Base-by-base conservation (phyloP, 2,888 invertebrate genomes). In the Drosophila emarginata region DNA sequence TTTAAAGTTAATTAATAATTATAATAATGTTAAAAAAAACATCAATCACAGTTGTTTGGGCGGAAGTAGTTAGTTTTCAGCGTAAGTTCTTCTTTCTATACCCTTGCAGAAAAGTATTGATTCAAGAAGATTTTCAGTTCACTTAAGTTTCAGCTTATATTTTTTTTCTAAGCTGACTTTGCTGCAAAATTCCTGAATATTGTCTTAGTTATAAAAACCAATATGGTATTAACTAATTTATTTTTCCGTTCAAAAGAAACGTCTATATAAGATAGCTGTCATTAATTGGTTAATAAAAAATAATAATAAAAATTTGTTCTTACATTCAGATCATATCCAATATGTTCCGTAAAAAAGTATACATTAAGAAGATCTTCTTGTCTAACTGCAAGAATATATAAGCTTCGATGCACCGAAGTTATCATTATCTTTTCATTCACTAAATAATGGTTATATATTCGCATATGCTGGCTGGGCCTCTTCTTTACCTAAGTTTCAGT, bases 1-100 rank as follows among this genome's bases (percentile, higher is more conserved):
- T 79, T 73, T 73, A 72, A 71, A 58, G 53, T 72, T 62, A 57
- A 67, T 62, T 65, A 45, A 15, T 45, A 45, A 45, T 45, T 45
- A 45, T 45, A 45, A 21, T 21, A 45, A 45, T 45, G 45, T 45
- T 45, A 45, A 45, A 64, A 73, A 78, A 86, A 82, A 84, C 88
- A 87, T 90, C 89, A 90, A 90, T 90, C 90, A 90, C 90, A 90
- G 90, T 90, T 90, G 88, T 90, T 82, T 90, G 90, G 90, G 90
- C 90, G 90, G 90, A 90, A 87, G 89, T 90, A 87, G 88, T 81
- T 77, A 54, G 64, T 73, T 64, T 15, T 21, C 21, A 51, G 28
- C 26, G 60, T 60, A 40, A 36, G 36, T 36, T 15, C 21, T 21
- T 18, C 15, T 50, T 37, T n/a, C 4, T 37, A 37, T 37, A 37